These are phyloP conservation scores for Noctuana brunneofusca DNA, from an alignment of 2,888 invertebrate genomes.

Conservation along the genomic window DNA sequence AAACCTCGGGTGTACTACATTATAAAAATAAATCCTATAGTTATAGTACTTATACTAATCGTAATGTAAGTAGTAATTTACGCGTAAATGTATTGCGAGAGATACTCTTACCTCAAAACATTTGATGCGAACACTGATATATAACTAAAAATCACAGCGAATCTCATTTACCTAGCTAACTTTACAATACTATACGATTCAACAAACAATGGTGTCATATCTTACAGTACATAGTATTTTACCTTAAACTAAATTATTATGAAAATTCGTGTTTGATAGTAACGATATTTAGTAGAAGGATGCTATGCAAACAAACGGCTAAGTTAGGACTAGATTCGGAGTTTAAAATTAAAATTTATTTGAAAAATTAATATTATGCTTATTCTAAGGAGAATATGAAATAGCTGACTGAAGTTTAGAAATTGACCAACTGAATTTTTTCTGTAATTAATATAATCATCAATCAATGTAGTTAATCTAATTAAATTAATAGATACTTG, in stretches of 20 bases:
- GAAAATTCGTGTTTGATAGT: slow-evolving; percentile 58
- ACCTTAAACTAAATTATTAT: slow-evolving; percentile 43
- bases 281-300: slow-evolving; percentile 29
- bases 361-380: neutral
- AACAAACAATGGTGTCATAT: slow-evolving; percentile 59
- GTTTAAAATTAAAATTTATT: slow-evolving; percentile 6
- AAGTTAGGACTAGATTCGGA: slow-evolving; percentile 11
- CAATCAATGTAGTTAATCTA: too few species aligned
- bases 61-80: slow-evolving; percentile 37
- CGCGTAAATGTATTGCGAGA: slow-evolving; percentile 46
- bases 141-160: slow-evolving; percentile 70
- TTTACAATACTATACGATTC: slow-evolving; percentile 45
- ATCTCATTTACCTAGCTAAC: slow-evolving; percentile 64
- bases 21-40: slow-evolving; percentile 72
- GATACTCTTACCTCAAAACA: slow-evolving; percentile 44
- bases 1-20: slow-evolving; percentile 53
- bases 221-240: slow-evolving; percentile 48
- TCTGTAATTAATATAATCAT: neutral
- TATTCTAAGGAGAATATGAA: neutral
- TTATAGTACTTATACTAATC: slow-evolving; percentile 44
- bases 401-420: neutral
- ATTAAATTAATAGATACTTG: neutral
- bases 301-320: slow-evolving; percentile 27
- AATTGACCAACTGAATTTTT: neutral
- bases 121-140: slow-evolving; percentile 41